Evolutionary conservation across 92 coral and sea anemone species (phyloP), one percentile per base, ranked within the genome.

Genomic region (Zoanthus sociatus): DNA sequence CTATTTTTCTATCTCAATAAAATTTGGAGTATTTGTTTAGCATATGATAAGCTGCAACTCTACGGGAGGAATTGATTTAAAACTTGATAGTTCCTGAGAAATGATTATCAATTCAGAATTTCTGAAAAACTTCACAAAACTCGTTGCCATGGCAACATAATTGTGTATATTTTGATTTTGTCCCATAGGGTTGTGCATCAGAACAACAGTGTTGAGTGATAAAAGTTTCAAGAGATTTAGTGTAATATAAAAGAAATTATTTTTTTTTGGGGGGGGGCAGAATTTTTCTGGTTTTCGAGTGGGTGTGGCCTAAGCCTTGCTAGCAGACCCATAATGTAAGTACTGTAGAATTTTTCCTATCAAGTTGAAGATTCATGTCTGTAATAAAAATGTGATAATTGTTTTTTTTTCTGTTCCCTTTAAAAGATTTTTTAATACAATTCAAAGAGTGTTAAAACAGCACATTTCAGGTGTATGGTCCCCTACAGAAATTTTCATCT

Each of bases 1-100:
- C 73, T 18, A 68, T 18, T 68, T 68, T 68, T 31, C 73, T 20
- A 68, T 68, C 42, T 26, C 32, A 68, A 31, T 68, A 31, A 68
- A 68, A 68, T 26, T 68, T 68, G 73, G 73, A 68, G 73, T 1
- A 44, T 68, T 68, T 68, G 73, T 68, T 68, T 31, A 68, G 42
- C 73, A 20, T 68, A 31, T 68, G 21, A 20, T 21, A 68, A 68
- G 73, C 44, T 68, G 73, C 73, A 68, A n/a, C 73, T 31, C 73
- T 68, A 68, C 21, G 71, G 33, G 71, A 66, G 71, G 71, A 66
- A 66, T 66, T 66, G 31, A n/a, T 66, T 18, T 66, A 26, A 18
- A 66, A 66, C 71, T 3, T 70, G 64, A 56, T 56, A 56, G n/a
- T 56, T 56, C 64, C 64, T 56, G 64, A 56, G 64, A 56, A 12